Base-by-base conservation (phyloP, 2,797 vertebrate genomes). In the Liasis olivaceus region DNA sequence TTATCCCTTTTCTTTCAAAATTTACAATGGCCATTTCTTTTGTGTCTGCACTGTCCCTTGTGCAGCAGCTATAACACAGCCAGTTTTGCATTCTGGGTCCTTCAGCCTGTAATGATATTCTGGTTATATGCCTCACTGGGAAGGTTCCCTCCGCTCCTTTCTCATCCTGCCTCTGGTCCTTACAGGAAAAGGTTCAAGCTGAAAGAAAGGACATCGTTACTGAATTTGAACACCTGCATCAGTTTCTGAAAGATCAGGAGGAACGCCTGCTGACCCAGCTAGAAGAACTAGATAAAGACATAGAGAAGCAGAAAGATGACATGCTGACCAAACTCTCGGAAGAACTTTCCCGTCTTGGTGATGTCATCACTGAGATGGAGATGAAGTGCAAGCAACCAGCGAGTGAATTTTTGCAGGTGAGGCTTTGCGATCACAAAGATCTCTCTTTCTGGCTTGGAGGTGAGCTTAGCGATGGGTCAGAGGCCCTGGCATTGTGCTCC, bases 211-310 rank as follows among this genome's bases (percentile, higher is more conserved):
- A 98, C 63, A 98, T 98, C 2, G 97, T 98, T 91, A 97, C 97
- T 90, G 97, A 98, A 97, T 98, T 98, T 97, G 98, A 98, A 26
- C 98, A 98, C 95, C 96, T 98, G 92, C 98, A 98, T 96, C 98
- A 98, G 96, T 98, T 98, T 94, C 96, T 98, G 69, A 97, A 98
- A 95, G 97, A 98, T 96, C 98, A 98, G 94, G 98, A 98, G 96
- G 98, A 98, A 94, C 96, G 97, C 85, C 96, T 98, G 94, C 97
- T 98, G 94, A 97, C 98, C 95, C 98, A 98, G 96, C 97, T 98
- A 94, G 98, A 98, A 96, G 98, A 97, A 0, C 97, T 97, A 95
- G 97, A 98, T 93, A 95, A 98, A 6, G 93, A 97, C 14, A 97
- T 98, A 96, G 96, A 98, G 96, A 98, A 98, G 94, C 97, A 97